These are phyloP conservation scores for Drosophila lacertosa DNA, from an alignment of 1,140 invertebrate genomes.

Conservation along the genomic window DNA sequence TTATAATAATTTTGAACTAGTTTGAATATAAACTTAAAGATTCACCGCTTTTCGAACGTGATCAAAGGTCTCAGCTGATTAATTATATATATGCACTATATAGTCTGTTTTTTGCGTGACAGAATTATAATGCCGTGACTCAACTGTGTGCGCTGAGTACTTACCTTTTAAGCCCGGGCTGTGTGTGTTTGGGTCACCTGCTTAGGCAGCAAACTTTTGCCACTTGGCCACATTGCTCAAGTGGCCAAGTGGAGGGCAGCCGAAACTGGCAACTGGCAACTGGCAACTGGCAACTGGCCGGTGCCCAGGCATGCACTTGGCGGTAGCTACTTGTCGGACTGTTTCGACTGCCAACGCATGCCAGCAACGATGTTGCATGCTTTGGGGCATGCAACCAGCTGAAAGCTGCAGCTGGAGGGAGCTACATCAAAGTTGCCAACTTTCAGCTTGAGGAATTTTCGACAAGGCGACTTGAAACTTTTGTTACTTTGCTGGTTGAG, in stretches of 20 bases:
- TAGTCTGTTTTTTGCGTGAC: too few species aligned
- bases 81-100: too few species aligned
- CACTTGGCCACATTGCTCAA: slow-evolving; percentile 52
- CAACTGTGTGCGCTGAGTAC: slow-evolving; percentile 14
- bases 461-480: slow-evolving; percentile 76
- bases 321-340: slow-evolving; percentile 32
- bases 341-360: slow-evolving; percentile 35
- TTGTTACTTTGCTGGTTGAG: slow-evolving; percentile 65
- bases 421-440: slow-evolving; percentile 74
- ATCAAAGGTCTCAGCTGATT: too few species aligned
- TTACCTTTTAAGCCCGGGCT: slow-evolving; percentile 35
- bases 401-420: background rate
- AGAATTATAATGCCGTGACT: slow-evolving; percentile 18
- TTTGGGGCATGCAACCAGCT: slow-evolving; percentile 32
- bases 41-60: too few species aligned
- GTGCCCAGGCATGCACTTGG: slow-evolving; percentile 74
- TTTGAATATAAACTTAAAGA: too few species aligned
- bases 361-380: slow-evolving; percentile 38
- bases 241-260: slow-evolving; percentile 28
- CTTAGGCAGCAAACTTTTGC: slow-evolving; percentile 50
- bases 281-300: slow-evolving; percentile 41
- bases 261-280: slow-evolving; percentile 25
- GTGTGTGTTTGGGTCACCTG: slow-evolving; percentile 32
- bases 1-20: too few species aligned
- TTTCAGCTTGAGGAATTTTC: slow-evolving; percentile 82